Evolutionary conservation across 1,140 invertebrate genomes (phyloP), one percentile per base, ranked within the genome.

Genomic region (Onthophagus taurus): DNA sequence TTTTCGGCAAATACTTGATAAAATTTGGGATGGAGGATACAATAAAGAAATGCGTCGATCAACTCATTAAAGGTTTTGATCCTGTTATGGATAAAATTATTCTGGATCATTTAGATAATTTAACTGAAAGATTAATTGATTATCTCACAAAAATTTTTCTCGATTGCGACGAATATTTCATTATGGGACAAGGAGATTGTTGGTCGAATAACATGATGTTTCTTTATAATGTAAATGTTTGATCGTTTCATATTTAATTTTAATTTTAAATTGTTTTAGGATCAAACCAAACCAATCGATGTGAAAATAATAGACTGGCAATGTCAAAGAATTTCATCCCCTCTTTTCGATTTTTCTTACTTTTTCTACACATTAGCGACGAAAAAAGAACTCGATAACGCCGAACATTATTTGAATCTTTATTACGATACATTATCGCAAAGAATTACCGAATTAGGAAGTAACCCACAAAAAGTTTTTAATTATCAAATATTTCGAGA

Each of bases 161-260:
- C 6, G 31, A 33, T 24, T 8, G n/a, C 14, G 11, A 14, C 9
- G 9, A 19, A 21, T 21, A 37, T n/a, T 47, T 48, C 21, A 68
- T 72, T 0, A 47, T 72, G 7, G 59, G 67, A 41, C 71, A 74
- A 50, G 72, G 72, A 11, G 71, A 74, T 51, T 69, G 70, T 16
- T 74, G 71, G 71, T 65, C 66, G 8, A 74, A 73, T 47, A 74
- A 74, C 45, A 69, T 74, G 48, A 64, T 74, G 63, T 74, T 71
- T 50, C 65, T 67, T 57, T 71, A 72, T 45, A 43, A 66, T 17
- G 60, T 57, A 47, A 47, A 42, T 29, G n/a, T n/a, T n/a, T n/a
- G n/a, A n/a, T n/a, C n/a, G n/a, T n/a, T n/a, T n/a, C n/a, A n/a
- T n/a, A n/a, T n/a, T n/a, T n/a, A n/a, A n/a, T n/a, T n/a, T n/a